A percentile compares a stretch with the other conserved stretches of the same genome.
These are phyloP conservation scores for Atta texana DNA, from an alignment of 1,140 invertebrate species.

Conservation along the genomic window DNA sequence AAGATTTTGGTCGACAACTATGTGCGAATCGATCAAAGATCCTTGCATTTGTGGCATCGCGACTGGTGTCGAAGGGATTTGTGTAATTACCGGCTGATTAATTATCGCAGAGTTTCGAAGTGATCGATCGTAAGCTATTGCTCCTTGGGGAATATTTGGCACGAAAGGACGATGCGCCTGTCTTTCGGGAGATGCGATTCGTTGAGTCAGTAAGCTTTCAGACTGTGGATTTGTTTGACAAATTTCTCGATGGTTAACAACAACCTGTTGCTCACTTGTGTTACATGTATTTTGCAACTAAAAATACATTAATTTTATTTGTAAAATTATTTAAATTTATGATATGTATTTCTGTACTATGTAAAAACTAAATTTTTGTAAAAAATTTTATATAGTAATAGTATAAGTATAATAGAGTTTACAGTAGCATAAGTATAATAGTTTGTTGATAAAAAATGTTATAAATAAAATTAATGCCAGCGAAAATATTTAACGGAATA, in stretches of 20 bases:
- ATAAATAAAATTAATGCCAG: not conserved
- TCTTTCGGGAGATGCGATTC: slow-evolving; percentile 4
- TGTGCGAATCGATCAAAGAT: not conserved
- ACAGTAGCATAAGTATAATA: no score
- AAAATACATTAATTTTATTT: not conserved
- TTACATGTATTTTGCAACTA: not conserved
- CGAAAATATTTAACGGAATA: not conserved
- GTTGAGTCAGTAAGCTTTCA: slow-evolving; percentile 36
- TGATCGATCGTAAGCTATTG: not conserved
- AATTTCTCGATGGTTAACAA: slow-evolving; percentile 24
- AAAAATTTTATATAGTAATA: not conserved
- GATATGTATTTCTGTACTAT: not conserved
- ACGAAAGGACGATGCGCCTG: slow-evolving; percentile 73
- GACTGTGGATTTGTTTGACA: slow-evolving; percentile 47
- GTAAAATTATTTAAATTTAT: slow-evolving; percentile 18
- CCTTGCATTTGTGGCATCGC: not conserved
- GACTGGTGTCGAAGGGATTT: not conserved
- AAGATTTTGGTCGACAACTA: not conserved
- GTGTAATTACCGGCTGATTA: slow-evolving; percentile 27
- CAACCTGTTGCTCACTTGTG: slow-evolving; percentile 58
- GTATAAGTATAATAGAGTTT: no score
- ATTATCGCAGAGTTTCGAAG: not conserved
- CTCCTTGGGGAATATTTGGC: slow-evolving; percentile 17
- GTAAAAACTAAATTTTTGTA: slow-evolving; percentile 3
- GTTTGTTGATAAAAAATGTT: not conserved